phyloP scores from a whole-genome alignment of 2,888 invertebrate species.

The Calliphora vomitoria region DNA sequence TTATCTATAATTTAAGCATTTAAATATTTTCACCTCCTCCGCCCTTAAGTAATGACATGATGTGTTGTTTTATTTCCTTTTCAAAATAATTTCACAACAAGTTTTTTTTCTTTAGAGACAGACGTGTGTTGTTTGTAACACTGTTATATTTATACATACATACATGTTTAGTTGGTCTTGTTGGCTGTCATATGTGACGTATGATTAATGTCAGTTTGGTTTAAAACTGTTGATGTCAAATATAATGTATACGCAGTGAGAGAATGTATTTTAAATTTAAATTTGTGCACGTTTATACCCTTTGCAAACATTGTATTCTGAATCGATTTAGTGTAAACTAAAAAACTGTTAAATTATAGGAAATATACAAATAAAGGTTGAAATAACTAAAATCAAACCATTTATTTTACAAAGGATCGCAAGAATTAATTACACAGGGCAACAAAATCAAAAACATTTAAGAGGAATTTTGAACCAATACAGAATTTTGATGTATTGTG shows the following conservation, averaged over 20 bases:
- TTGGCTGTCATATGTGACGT: slow-evolving; percentile 43
- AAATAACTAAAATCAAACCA: no score
- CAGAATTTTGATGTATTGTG: no score
- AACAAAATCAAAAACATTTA: no score
- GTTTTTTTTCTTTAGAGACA: neutral
- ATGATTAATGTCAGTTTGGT: slow-evolving; percentile 51
- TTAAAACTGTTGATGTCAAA: neutral
- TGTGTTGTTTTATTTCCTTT: slow-evolving; percentile 12
- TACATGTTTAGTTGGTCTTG: neutral
- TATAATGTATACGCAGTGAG: slow-evolving; percentile 45
- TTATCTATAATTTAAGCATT: slow-evolving; percentile 40
- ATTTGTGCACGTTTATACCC: neutral
- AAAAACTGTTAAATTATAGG: no score
- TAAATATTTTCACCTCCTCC: neutral
- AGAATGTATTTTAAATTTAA: neutral
- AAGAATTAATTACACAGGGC: no score
- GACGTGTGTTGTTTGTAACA: neutral
- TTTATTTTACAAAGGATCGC: no score
- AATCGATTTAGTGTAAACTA: neutral
- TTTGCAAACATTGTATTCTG: neutral
- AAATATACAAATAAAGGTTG: no score
- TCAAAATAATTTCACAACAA: slow-evolving; percentile 26
- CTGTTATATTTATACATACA: neutral
- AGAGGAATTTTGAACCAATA: no score
- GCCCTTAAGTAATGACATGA: neutral